These are phyloP conservation scores for Halcyon malimbica DNA, from an alignment of 2,113 vertebrate genomes.

Conservation along the genomic window DNA sequence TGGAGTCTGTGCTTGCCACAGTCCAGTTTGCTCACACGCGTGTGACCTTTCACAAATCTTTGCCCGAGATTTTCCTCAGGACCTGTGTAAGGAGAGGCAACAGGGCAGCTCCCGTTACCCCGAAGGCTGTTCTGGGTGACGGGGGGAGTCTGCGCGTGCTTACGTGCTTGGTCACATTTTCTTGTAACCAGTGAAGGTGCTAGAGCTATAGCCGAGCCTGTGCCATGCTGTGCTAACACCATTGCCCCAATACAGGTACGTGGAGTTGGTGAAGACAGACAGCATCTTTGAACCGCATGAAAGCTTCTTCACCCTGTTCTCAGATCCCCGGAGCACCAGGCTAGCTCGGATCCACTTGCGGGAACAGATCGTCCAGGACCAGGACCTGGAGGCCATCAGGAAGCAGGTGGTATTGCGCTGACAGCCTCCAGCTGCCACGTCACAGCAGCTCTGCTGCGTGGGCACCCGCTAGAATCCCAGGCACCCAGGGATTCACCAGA, in stretches of 20 bases:
- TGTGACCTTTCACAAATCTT: background rate
- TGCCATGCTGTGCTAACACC: background rate
- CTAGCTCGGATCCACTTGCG: slow-evolving; percentile 90
- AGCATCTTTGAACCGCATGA: slow-evolving; percentile 90
- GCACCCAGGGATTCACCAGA: background rate
- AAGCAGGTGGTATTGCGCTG: slow-evolving; percentile 84
- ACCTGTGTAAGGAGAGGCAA: background rate
- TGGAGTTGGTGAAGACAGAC: slow-evolving; percentile 93
- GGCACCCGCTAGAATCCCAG: background rate
- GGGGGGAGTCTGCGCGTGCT: no score
- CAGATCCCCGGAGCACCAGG: slow-evolving; percentile 92
- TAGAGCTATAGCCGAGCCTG: background rate
- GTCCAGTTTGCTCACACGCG: background rate
- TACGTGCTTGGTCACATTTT: fast-evolving
- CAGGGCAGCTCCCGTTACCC: background rate
- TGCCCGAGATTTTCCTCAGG: background rate
- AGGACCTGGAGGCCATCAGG: slow-evolving; percentile 91
- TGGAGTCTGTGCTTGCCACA: background rate
- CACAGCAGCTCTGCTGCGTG: fast-evolving
- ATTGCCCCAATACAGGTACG: slow-evolving; percentile 79
- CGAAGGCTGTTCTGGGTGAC: background rate
- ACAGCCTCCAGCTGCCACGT: background rate
- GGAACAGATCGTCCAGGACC: slow-evolving; percentile 90
- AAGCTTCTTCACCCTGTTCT: slow-evolving; percentile 95
- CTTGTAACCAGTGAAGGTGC: background rate